Base-by-base conservation (phyloP, 1,140 invertebrate genomes). In the Leptoteleia sp. region DNA sequence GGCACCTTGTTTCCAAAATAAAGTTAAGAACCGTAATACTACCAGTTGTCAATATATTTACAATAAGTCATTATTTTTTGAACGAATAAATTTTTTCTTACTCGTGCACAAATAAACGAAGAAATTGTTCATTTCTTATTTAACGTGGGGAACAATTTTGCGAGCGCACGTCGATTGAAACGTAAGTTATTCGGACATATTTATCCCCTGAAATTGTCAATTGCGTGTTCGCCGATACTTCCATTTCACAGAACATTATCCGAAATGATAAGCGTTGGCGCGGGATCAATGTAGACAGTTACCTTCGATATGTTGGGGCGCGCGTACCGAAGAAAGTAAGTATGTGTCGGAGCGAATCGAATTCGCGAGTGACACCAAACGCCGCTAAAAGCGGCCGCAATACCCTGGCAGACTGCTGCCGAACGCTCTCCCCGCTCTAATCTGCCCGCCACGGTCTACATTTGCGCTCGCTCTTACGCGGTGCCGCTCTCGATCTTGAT, bases 321-420 rank as follows among this genome's bases (percentile, higher is more conserved):
- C 43, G 15, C 48, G 40, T 11, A 31, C 22, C 55, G 65, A 76
- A 40, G 50, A 76, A 79, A 65, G 45, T 68, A 65, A 71, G 33
- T 71, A 70, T 38, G 33, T 55, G 67, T 76, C 52, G 62, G 37
- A 73, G 52, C 64, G 78, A 76, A 72, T 80, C 78, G 67, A 72
- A 80, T 80, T 80, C 37, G 62, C 67, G 35, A 80, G 78, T 68
- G 62, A 80, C 72, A 72, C 61, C 61, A 72, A 76, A 76, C 50
- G 54, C 48, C 72, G 52, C 78, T 76, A 76, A 76, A 80, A 72
- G 65, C 61, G 37, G 52, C 12, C 61, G 33, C 71, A 37, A 8
- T 57, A 25, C 43, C 19, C 54, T n/a, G 1, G 33, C 45, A 31
- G 50, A 71, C 61, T 50, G 61, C 38, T n/a, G n/a, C n/a, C n/a